These are phyloP conservation scores for Chelidonichthys spinosus DNA, from an alignment of 2,797 vertebrate genomes.

Conservation along the genomic window DNA sequence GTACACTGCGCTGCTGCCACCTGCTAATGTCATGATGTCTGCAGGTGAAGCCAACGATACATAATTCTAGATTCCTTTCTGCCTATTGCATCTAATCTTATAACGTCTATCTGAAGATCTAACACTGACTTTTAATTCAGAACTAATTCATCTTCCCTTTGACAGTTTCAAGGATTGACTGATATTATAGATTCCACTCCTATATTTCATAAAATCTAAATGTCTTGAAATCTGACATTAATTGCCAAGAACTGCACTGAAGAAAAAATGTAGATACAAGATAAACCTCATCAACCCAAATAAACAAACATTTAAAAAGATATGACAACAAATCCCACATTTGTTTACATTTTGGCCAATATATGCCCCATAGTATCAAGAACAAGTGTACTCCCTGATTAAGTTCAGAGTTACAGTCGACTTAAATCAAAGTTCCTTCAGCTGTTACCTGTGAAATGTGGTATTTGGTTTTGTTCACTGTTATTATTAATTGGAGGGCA, in stretches of 20 bases:
- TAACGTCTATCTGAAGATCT: background rate
- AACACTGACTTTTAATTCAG: background rate
- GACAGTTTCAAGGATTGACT: background rate
- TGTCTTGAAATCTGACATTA: background rate
- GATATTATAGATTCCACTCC: background rate
- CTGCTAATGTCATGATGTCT: background rate
- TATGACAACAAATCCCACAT: slow-evolving; percentile 3
- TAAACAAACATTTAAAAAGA: background rate
- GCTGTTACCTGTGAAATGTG: background rate
- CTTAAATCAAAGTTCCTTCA: background rate
- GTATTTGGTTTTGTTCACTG: background rate
- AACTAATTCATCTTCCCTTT: background rate
- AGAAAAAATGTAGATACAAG: background rate
- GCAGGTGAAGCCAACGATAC: background rate
- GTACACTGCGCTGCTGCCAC: background rate
- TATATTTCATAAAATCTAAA: background rate
- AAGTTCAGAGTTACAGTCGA: background rate
- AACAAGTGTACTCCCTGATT: background rate
- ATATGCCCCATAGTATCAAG: too few relatives aligned
- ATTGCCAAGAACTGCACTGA: background rate
- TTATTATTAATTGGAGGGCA: too few relatives aligned
- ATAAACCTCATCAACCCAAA: slow-evolving; percentile 10
- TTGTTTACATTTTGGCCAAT: slow-evolving; percentile 22
- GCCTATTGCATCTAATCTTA: background rate
- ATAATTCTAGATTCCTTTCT: background rate